These are phyloP conservation scores for Cheiracanthium punctorium DNA, from an alignment of 2,888 invertebrate species.

Conservation along the genomic window DNA sequence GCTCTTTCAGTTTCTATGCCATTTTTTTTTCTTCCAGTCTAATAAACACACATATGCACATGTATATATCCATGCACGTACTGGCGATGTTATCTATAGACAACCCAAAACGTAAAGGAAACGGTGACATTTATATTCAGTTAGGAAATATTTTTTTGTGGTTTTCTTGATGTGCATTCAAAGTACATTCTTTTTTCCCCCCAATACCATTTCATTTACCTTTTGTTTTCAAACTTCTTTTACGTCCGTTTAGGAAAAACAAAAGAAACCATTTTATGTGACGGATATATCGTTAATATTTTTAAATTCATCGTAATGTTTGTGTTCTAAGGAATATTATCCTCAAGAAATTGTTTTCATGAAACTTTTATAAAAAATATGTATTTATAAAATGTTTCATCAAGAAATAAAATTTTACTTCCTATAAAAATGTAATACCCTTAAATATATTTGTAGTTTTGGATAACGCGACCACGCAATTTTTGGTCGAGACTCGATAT, in stretches of 20 bases:
- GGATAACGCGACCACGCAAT: too few species aligned
- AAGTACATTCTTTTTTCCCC: background rate
- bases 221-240: background rate
- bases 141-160: background rate
- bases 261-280: background rate
- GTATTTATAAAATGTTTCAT: too few species aligned
- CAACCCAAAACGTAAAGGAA: slow-evolving; percentile 38
- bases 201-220: background rate
- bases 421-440: too few species aligned
- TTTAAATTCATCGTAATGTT: too few species aligned
- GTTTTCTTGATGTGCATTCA: slow-evolving; percentile 17
- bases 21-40: background rate
- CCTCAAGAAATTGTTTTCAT: too few species aligned
- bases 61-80: too few species aligned
- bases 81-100: slow-evolving; percentile 47
- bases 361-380: too few species aligned
- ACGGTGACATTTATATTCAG: slow-evolving; percentile 44
- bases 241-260: background rate
- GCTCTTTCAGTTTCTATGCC: slow-evolving; percentile 4
- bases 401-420: too few species aligned
- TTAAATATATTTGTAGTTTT: too few species aligned
- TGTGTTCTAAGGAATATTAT: too few species aligned
- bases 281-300: too few species aligned
- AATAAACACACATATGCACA: background rate
- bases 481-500: too few species aligned